Conservation (phyloP, 2,797 vertebrate species). For the Sebastes minor region DNA sequence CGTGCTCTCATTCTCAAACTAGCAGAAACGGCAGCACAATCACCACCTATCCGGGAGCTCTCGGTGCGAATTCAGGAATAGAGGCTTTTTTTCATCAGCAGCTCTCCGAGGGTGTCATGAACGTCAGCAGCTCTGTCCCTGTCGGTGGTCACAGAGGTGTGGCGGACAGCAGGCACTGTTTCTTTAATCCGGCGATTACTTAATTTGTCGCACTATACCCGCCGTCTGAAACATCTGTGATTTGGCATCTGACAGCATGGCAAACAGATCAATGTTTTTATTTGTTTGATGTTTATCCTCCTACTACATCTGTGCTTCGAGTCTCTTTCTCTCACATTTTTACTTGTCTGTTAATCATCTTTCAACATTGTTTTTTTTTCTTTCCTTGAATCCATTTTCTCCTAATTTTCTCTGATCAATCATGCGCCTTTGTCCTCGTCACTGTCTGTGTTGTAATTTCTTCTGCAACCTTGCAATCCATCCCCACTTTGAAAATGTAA, state of each 20-base stretch:
- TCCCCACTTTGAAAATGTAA: neutral
- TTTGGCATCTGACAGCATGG: neutral
- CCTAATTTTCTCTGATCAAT: neutral
- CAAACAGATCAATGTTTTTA: constrained; percentile 31
- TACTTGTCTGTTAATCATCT: neutral
- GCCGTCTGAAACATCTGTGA: constrained; percentile 8
- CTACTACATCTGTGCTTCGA: constrained; percentile 1
- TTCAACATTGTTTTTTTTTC: neutral
- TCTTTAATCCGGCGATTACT: constrained; percentile 26
- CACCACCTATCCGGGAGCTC: constrained; percentile 5
- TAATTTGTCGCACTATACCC: neutral
- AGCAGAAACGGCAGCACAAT: neutral
- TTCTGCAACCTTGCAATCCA: neutral
- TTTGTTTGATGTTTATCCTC: constrained; percentile 17
- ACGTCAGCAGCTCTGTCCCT: constrained; percentile 47
- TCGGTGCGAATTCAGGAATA: constrained; percentile 13
- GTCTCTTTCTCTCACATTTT: constrained; percentile 5
- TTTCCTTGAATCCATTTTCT: neutral
- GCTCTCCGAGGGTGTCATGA: constrained; percentile 24
- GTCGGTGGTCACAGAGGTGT: constrained; percentile 30
- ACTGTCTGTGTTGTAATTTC: neutral
- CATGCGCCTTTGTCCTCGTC: neutral
- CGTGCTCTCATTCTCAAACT: constrained; percentile 18
- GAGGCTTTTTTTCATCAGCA: constrained; percentile 43
- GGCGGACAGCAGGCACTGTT: constrained; percentile 3